Conservation (phyloP, 2,113 vertebrate species). For the Garra rufa region DNA sequence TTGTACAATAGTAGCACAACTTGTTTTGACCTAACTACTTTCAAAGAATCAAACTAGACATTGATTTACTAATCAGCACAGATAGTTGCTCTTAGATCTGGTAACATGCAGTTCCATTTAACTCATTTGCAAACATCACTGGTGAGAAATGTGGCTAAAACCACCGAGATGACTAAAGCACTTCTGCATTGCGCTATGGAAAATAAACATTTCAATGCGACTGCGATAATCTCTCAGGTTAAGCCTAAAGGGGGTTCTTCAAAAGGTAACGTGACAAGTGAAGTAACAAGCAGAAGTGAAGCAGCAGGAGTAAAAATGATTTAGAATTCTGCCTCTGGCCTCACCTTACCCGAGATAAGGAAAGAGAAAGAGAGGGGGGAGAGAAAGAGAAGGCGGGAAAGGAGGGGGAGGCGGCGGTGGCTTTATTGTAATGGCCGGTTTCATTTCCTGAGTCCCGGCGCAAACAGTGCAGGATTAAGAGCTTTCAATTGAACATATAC, state of each 20-base stretch:
- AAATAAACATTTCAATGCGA: not conserved
- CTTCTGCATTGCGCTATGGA: not conserved
- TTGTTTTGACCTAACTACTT: not conserved
- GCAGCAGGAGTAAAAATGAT: not conserved
- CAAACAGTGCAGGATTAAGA: constrained; percentile 49
- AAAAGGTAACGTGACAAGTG: not conserved
- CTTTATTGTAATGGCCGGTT: constrained; percentile 38
- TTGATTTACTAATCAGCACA: not conserved
- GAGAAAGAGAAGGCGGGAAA: not conserved
- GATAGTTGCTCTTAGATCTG: not conserved
- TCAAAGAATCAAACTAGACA: not conserved
- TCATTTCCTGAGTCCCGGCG: constrained; percentile 55
- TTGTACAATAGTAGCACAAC: not conserved
- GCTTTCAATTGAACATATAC: constrained; percentile 40
- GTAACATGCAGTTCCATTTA: too few relatives aligned
- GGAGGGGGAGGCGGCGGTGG: not conserved
- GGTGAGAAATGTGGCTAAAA: not conserved
- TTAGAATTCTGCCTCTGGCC: not conserved
- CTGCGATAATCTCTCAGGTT: not conserved
- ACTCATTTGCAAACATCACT: not conserved
- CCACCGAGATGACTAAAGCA: not conserved
- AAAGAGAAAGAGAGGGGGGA: not conserved
- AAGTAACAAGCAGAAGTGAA: constrained; percentile 8
- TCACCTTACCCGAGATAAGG: not conserved
- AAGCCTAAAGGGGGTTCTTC: not conserved